Evolutionary conservation across 2,797 vertebrate species (phyloP), one percentile per base, ranked within the genome.

Genomic region (Falco cherrug): DNA sequence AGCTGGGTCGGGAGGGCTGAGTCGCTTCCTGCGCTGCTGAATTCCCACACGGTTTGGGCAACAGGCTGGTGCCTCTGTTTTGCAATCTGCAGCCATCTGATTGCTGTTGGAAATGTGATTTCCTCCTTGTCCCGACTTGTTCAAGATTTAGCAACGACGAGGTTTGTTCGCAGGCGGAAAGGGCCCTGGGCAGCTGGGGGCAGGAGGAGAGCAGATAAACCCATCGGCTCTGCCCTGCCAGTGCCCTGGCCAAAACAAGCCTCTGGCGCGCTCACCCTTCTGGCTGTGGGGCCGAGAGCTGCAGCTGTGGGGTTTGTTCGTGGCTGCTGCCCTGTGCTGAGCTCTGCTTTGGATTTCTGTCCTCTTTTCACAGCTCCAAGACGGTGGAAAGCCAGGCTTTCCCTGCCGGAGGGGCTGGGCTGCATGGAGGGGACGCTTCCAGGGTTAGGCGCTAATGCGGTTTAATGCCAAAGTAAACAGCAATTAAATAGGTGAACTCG

Each of bases 261-360:
- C 54, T 5, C n/a, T 13, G n/a, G 21, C 6, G 35, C 35, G 2
- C 20, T 0, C 29, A 3, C 47, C 57, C 29, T 3, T 3, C n/a
- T 5, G 45, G 43, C 54, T 16, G 16, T 5, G 16, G 69, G 70
- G 45, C 50, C 3, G 2, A 19, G 56, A 31, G 78, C 57, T 6
- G 57, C 47, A 11, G 48, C 54, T 3, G 4, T 3, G 43, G 33
- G 37, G 24, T 57, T 43, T 64, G 35, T 17, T 29, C 2, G 5
- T 0, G 9, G 13, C 37, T 43, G 18, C 35, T 20, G 41, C 50
- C 57, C 39, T 16, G 16, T 22, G 60, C 37, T 1, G 1, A 33
- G 39, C 54, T 48, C 65, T 4, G 9, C 41, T 25, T 11, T 51
- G 68, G 19, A 4, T 56, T 50, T 33, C 39, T 31, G 13, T 16